phyloP scores from a whole-genome alignment of 2,113 vertebrate species.

The Ranitomeya variabilis region DNA sequence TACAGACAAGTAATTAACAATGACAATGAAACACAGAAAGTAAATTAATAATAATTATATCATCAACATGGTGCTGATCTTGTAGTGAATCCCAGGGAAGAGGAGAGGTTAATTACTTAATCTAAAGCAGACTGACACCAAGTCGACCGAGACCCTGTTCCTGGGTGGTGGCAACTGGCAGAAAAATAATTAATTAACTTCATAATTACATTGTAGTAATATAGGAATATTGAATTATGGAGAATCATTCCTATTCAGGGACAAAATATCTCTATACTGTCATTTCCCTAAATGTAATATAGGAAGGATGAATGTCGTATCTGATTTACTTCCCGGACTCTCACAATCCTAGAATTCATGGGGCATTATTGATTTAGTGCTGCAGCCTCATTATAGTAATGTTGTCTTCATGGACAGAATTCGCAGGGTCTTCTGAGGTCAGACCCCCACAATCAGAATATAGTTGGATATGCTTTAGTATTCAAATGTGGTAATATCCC shows the following conservation, averaged over 20 bases:
- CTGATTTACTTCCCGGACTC: no score
- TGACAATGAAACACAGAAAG: conserved; percentile 79
- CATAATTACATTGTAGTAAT: conserved; percentile 74
- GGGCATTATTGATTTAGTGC: no score
- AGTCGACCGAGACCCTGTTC: conserved; percentile 72
- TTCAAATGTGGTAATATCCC: no score
- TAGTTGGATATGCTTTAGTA: no score
- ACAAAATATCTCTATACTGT: conserved; percentile 36
- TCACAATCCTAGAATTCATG: no score
- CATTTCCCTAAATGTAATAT: not conserved
- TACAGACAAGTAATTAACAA: conserved; percentile 88
- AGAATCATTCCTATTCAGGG: conserved; percentile 65
- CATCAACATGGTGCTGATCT: conserved; percentile 78
- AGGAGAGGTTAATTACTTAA: conserved; percentile 87
- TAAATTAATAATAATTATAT: conserved; percentile 88
- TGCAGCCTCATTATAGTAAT: no score
- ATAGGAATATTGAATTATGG: conserved; percentile 77
- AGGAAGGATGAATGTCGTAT: not conserved
- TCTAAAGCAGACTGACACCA: conserved; percentile 75
- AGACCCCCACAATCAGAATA: no score
- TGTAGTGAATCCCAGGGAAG: conserved; percentile 79
- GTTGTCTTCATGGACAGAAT: no score
- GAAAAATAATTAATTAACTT: conserved; percentile 81
- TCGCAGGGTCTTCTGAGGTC: no score
- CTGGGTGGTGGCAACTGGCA: conserved; percentile 75